Base-by-base conservation (phyloP, 2,797 vertebrate species). In the Melanogrammus aeglefinus region DNA sequence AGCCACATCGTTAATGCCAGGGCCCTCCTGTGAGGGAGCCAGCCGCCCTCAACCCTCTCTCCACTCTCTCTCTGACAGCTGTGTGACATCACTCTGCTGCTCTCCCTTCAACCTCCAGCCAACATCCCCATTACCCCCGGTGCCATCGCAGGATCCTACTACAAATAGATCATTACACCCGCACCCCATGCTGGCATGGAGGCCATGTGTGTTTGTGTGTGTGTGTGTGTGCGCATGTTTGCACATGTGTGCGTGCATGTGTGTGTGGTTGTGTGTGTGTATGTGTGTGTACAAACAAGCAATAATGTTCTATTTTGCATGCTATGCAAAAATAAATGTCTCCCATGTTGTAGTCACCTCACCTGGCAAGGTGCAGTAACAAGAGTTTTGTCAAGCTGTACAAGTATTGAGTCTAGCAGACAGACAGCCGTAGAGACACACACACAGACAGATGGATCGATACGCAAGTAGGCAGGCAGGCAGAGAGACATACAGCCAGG, bases 1-100 rank as follows among this genome's bases (percentile, higher is more conserved):
- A 88, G 90, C 89, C 87, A 90, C 92, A 92, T 93, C 90, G 91
- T 91, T 92, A 89, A 76, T 83, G 83, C 74, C 36, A 36, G 85
- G 84, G 69, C 74, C 86, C 80, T 85, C 85, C 79, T 27, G 90
- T 90, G 84, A 84, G 75, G 76, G 81, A 86, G 81, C 82, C 87
- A 86, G 82, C 80, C 80, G 75, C 77, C 79, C 79, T 91, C 82
- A 85, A 82, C 79, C 3, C 18, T 75, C 3, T 13, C 73, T 77
- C 84, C 82, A 76, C 41, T 81, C 47, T 80, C 18, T 79, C 29
- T 73, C 76, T 84, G 84, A 78, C 66, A 41, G 71, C 57, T 81
- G 79, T 76, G 78, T 86, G 79, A 86, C 85, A 86, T 51, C 14
- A 51, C 47, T 51, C 36, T 16, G 3, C 21, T 47, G 80, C 80